These are phyloP conservation scores for Callosobruchus maculatus DNA, from an alignment of 2,888 invertebrate genomes.

Conservation along the genomic window DNA sequence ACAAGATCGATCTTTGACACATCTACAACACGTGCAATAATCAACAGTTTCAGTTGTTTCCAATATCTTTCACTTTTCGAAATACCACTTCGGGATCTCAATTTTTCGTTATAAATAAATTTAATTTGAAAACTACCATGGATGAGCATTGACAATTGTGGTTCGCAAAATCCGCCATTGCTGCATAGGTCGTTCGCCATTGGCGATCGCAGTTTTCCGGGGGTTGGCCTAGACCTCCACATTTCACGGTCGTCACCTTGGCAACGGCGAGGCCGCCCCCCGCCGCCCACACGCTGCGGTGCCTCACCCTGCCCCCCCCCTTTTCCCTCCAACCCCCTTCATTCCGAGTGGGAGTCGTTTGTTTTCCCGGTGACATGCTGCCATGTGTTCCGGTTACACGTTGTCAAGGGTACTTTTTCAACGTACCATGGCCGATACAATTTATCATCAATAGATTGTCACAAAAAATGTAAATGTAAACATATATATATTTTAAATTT, in stretches of 20 bases:
- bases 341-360: neutral
- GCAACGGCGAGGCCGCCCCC: constrained; percentile 10
- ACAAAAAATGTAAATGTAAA: no score
- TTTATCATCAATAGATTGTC: no score
- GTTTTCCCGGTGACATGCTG: neutral
- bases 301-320: neutral
- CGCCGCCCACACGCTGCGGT: neutral
- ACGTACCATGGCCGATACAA: no score
- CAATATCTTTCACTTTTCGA: no score
- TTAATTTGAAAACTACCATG: neutral
- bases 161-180: neutral
- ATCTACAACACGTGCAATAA: no score
- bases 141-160: neutral
- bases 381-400: neutral
- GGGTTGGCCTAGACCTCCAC: constrained; percentile 30
- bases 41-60: no score
- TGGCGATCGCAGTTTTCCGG: neutral
- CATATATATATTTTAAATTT: no score
- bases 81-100: no score
- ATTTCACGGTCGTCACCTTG: constrained; percentile 27
- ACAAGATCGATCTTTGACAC: no score
- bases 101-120: no score
- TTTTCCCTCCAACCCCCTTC: neutral
- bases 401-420: neutral
- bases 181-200: neutral